Evolutionary conservation across 2,113 vertebrate species (phyloP).

Genomic region (Pongo abelii): DNA sequence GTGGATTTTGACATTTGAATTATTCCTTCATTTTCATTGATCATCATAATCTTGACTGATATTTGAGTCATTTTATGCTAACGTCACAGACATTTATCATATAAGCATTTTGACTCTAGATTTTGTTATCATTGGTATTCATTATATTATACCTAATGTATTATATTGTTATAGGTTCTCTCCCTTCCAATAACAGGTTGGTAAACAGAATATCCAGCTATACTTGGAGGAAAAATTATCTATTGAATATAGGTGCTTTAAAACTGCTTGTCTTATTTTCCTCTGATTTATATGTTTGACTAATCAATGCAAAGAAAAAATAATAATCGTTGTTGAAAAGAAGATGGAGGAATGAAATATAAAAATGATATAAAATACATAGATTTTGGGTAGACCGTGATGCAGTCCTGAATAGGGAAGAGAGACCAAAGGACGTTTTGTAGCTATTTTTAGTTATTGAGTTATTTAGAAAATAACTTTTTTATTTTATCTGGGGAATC

Average conservation of each 20-base stretch:
- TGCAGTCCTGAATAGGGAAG: not conserved
- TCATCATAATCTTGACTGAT: not conserved
- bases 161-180: not conserved
- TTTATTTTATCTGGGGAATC: not conserved
- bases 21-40: not conserved
- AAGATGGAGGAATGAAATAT: not conserved
- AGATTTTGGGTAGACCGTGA: not conserved
- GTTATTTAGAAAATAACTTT: not conserved
- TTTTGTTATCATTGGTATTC: not conserved
- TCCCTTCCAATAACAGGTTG: not conserved
- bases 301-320: constrained; percentile 17
- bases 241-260: not conserved
- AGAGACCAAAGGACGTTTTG: not conserved
- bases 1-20: not conserved
- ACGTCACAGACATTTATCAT: not conserved
- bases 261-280: not conserved
- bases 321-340: not conserved
- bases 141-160: not conserved
- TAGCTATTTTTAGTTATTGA: not conserved
- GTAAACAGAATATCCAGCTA: not conserved
- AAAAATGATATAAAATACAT: not conserved
- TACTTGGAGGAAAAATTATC: too few species aligned
- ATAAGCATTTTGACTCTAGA: not conserved
- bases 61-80: not conserved
- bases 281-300: not conserved